A percentile compares a stretch with the other conserved stretches of the same genome.
Evolutionary conservation across 2,888 invertebrate genomes (phyloP).

Genomic region (Acronicta leporina): DNA sequence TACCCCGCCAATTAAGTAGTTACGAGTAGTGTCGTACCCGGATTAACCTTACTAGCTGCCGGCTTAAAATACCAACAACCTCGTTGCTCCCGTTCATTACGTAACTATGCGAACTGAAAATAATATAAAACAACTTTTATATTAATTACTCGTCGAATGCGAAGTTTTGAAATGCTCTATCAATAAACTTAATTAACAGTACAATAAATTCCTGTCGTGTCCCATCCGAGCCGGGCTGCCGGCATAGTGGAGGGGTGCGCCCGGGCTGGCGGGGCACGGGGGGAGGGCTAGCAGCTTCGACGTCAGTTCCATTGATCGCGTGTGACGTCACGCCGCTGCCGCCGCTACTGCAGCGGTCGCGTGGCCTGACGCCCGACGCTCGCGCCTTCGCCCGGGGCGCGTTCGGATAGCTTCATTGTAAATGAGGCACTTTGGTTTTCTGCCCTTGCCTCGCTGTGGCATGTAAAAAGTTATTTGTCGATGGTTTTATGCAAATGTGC

Average conservation of each 20-base stretch:
- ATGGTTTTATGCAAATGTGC: slow-evolving; percentile 31
- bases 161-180: slow-evolving; percentile 50
- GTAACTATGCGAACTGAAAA: slow-evolving; percentile 18
- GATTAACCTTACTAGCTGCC: slow-evolving; percentile 26
- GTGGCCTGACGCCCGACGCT: slow-evolving; percentile 52
- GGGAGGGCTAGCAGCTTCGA: slow-evolving; percentile 54
- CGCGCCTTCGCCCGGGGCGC: slow-evolving; percentile 53
- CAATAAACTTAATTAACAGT: slow-evolving; percentile 60
- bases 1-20: slow-evolving; percentile 42
- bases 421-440: slow-evolving; percentile 50
- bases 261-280: slow-evolving; percentile 52
- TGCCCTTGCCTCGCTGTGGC: slow-evolving; percentile 43
- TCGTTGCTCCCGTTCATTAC: slow-evolving; percentile 12
- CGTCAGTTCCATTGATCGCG: slow-evolving; percentile 83
- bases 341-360: slow-evolving; percentile 68
- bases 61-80: slow-evolving; percentile 27
- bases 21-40: slow-evolving; percentile 35
- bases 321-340: slow-evolving; percentile 74
- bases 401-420: slow-evolving; percentile 40
- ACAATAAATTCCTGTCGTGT: slow-evolving; percentile 58
- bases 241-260: slow-evolving; percentile 48
- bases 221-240: slow-evolving; percentile 38
- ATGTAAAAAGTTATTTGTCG: slow-evolving; percentile 41
- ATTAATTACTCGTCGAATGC: slow-evolving; percentile 41
- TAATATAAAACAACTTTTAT: slow-evolving; percentile 18